These are phyloP conservation scores for Ovis canadensis DNA, from an alignment of 2,113 vertebrate species.

Conservation along the genomic window DNA sequence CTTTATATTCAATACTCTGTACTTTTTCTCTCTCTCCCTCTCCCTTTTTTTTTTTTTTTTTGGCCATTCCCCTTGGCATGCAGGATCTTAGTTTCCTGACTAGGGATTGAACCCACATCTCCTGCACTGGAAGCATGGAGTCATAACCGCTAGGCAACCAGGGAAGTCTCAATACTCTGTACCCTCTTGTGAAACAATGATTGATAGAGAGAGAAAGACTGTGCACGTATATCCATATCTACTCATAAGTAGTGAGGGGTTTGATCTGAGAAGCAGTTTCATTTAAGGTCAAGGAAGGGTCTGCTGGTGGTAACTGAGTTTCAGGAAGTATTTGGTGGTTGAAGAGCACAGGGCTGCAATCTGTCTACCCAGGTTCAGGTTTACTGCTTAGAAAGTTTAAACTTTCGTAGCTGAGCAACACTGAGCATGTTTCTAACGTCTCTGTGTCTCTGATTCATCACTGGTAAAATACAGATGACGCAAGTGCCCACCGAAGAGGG, in stretches of 20 bases:
- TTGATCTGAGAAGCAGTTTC: not conserved
- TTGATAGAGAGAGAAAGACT: not conserved
- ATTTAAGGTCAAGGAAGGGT: not conserved
- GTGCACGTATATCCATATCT: not conserved
- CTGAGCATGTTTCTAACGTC: not conserved
- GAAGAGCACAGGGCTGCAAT: not conserved
- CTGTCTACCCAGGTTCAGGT: not conserved
- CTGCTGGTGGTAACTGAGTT: not conserved
- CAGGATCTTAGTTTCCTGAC: not conserved
- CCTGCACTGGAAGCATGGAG: not conserved
- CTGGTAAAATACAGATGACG: not conserved
- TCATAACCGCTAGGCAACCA: not conserved
- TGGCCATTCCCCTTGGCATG: not conserved
- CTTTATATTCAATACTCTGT: not conserved
- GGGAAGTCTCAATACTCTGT: not conserved
- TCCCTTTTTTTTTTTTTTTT: not conserved
- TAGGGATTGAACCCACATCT: not conserved
- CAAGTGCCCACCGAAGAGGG: not conserved
- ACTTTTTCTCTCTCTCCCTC: not conserved
- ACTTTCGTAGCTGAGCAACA: not conserved
- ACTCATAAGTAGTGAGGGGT: not conserved
- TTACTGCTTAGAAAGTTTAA: not conserved
- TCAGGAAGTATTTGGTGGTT: not conserved
- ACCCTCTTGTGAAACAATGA: not conserved
- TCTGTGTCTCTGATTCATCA: not conserved